phyloP scores from a whole-genome alignment of 1,140 invertebrate genomes.

The Magallana angulata region DNA sequence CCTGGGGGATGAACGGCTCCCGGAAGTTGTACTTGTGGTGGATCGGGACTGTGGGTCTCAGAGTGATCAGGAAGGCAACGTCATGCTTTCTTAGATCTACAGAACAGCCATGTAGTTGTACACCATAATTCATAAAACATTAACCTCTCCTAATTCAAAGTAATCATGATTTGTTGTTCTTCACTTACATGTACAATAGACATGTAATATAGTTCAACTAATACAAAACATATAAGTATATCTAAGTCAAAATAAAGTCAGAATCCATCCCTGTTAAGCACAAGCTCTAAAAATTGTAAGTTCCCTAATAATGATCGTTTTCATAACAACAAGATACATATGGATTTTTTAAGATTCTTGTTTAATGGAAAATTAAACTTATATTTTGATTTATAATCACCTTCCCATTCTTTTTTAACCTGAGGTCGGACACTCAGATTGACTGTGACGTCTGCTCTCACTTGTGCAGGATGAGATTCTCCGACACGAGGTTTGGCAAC shows the following conservation, averaged over 20 bases:
- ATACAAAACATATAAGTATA: too few relatives aligned
- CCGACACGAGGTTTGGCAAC: constrained; percentile 85
- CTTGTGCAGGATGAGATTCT: constrained; percentile 95
- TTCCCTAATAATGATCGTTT: too few relatives aligned
- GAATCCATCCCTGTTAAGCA: too few relatives aligned
- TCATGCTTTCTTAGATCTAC: constrained; percentile 94
- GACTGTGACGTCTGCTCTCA: constrained; percentile 95
- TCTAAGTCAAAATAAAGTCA: too few relatives aligned
- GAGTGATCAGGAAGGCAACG: constrained; percentile 96
- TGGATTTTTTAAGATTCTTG: too few relatives aligned
- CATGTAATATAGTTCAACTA: too few relatives aligned
- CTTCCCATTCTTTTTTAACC: constrained; percentile 98
- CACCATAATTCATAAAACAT: neutral
- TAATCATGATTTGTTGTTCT: too few relatives aligned
- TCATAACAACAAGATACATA: too few relatives aligned
- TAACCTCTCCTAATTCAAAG: too few relatives aligned
- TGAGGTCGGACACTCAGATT: constrained; percentile 91
- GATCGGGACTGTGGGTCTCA: constrained; percentile 90
- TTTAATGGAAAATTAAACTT: too few relatives aligned
- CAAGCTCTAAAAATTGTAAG: too few relatives aligned
- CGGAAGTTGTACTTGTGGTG: constrained; percentile 82
- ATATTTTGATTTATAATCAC: constrained; percentile 61
- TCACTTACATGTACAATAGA: too few relatives aligned
- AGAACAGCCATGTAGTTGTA: constrained; percentile 39
- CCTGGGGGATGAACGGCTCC: constrained; percentile 80